Percentiles rank a stretch among this genome's conserved stretches.
Evolutionary conservation across 2,113 vertebrate genomes (phyloP).

Genomic region (Nymphicus hollandicus): DNA sequence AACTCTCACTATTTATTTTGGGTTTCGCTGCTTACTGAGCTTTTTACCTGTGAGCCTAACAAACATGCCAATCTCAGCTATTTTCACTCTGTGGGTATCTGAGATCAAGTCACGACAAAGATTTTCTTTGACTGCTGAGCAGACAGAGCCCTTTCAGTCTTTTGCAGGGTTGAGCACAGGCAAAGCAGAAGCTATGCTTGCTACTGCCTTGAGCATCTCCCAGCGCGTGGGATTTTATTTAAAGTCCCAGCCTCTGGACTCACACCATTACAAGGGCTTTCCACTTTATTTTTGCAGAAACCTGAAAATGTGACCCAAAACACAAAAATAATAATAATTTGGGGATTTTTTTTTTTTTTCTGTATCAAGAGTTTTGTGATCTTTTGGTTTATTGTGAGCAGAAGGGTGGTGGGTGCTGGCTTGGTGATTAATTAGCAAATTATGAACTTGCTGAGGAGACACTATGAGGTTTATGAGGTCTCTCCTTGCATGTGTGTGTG

Average conservation of each 20-base stretch:
- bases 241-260: constrained; percentile 37
- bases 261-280: not conserved
- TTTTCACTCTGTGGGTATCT: constrained; percentile 53
- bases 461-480: not conserved
- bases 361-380: not conserved
- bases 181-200: not conserved
- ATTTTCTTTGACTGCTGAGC: constrained; percentile 65
- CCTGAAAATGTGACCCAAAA: not conserved
- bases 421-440: not conserved
- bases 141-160: constrained; percentile 53
- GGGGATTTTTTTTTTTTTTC: not conserved
- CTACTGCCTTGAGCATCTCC: constrained; percentile 48
- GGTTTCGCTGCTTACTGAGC: constrained; percentile 36
- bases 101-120: constrained; percentile 41
- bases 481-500: not conserved
- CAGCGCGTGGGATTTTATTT: not conserved
- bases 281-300: not conserved
- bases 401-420: not conserved
- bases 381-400: not conserved
- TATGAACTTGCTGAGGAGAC: not conserved
- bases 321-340: not conserved
- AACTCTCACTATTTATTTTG: constrained; percentile 44
- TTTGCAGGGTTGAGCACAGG: constrained; percentile 36
- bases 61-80: constrained; percentile 57
- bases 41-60: constrained; percentile 60